Base-by-base conservation (phyloP, 2,888 invertebrate species). In the Phengaris alcon region DNA sequence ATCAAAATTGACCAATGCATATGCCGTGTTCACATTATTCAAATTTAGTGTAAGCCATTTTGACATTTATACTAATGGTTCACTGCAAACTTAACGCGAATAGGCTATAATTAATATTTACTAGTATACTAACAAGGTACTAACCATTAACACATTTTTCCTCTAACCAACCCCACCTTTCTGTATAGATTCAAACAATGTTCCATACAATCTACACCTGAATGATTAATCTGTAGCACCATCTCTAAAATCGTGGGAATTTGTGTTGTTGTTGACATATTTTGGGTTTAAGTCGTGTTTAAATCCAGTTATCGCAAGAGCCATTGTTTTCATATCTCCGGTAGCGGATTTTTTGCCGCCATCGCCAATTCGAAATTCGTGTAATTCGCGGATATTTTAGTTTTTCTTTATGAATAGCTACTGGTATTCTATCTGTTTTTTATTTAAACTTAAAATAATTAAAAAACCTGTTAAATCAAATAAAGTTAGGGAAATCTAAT, bases 311-410 rank as follows among this genome's bases (percentile, higher is more conserved):
- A 59, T 59, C 22, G 59, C 59, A 59, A 10, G 59, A 9, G 59
- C 22, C 59, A 59, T 59, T 59, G 22, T 59, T 59, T 59, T 59
- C 59, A 22, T 22, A 59, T 59, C 59, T 59, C 5, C 59, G 59
- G 59, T 59, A 59, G 59, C 22, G 4, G 59, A 35, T 59, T 59
- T 59, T 59, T 59, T 59, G 59, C 59, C 10, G 59, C 22, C 59
- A 59, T 59, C 22, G 22, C n/a, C 9, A 59, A 59, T 59, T 59
- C 59, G 22, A 59, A 59, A 59, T 59, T 59, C 59, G 22, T 35
- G 59, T 59, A 22, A 59, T 12, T 59, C 22, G 22, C 59, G 59
- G 59, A 22, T 59, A 22, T 15, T 22, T 22, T 6, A 10, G 9
- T 9, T 22, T 59, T 59, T 59, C 22, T 59, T 22, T 55, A 8